phyloP scores from a whole-genome alignment of 2,888 invertebrate species.

The Macrosiphum euphorbiae region DNA sequence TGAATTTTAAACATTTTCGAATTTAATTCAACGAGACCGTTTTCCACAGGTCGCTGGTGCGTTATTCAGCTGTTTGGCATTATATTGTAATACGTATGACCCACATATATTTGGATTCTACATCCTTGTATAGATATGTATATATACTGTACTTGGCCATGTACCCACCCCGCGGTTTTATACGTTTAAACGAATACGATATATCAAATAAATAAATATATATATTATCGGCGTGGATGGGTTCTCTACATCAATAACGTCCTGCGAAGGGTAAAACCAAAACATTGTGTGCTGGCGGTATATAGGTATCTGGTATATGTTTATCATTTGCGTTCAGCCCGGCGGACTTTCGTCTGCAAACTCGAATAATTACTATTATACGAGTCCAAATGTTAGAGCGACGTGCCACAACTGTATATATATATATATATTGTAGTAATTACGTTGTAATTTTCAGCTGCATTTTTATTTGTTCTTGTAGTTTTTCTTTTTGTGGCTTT shows the following conservation, averaged over 20 bases:
- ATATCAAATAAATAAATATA: not conserved
- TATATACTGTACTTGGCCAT: not conserved
- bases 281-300: not conserved
- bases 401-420: too few relatives aligned
- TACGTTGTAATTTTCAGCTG: not conserved
- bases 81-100: not conserved
- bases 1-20: conserved; percentile 5
- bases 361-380: not conserved
- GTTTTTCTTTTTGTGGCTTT: not conserved
- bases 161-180: not conserved
- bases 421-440: not conserved
- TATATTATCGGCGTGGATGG: not conserved
- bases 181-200: not conserved
- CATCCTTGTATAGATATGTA: not conserved
- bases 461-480: not conserved
- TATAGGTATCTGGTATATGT: too few relatives aligned
- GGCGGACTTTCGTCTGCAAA: not conserved
- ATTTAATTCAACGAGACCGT: not conserved
- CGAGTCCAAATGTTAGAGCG: not conserved
- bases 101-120: too few relatives aligned
- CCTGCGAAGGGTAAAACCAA: not conserved
- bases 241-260: not conserved
- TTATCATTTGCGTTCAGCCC: not conserved
- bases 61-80: not conserved
- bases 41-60: not conserved